Percentiles rank a stretch among this genome's conserved stretches.
Conservation (phyloP, 2,797 vertebrate genomes). For the Sandelia bainsii region DNA sequence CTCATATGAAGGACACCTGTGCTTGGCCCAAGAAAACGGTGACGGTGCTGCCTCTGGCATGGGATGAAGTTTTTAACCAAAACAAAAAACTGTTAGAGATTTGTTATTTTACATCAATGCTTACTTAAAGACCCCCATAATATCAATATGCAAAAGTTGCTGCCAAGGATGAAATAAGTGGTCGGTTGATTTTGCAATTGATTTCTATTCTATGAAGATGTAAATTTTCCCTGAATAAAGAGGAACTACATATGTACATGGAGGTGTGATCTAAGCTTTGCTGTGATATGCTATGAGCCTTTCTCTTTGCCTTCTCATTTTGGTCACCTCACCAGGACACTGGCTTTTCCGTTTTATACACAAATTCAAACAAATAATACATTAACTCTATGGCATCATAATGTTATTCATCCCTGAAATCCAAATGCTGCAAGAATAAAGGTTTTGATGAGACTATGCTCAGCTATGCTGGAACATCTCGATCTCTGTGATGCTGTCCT, state of each 20-base stretch:
- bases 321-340: constrained; percentile 1
- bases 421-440: constrained; percentile 49
- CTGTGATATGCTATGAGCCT: constrained; percentile 2
- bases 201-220: constrained; percentile 22
- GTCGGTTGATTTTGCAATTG: constrained; percentile 16
- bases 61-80: constrained; percentile 4
- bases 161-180: constrained; percentile 39
- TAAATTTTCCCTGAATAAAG: constrained; percentile 56
- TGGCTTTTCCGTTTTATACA: constrained; percentile 9
- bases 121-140: constrained; percentile 26
- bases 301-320: not conserved
- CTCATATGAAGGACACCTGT: not conserved
- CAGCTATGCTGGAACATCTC: constrained; percentile 33
- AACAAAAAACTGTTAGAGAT: constrained; percentile 13
- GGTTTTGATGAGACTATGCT: constrained; percentile 32
- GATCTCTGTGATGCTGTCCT: constrained; percentile 3
- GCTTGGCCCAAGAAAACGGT: constrained; percentile 7
- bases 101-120: constrained; percentile 21
- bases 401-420: constrained; percentile 58
- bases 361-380: constrained; percentile 17
- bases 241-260: constrained; percentile 34
- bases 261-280: constrained; percentile 18
- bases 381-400: constrained; percentile 38
- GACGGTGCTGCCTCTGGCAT: not conserved
- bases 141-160: constrained; percentile 28